Evolutionary conservation across 1,140 invertebrate species (phyloP), one percentile per base, ranked within the genome.

Genomic region (Spodoptera litura): DNA sequence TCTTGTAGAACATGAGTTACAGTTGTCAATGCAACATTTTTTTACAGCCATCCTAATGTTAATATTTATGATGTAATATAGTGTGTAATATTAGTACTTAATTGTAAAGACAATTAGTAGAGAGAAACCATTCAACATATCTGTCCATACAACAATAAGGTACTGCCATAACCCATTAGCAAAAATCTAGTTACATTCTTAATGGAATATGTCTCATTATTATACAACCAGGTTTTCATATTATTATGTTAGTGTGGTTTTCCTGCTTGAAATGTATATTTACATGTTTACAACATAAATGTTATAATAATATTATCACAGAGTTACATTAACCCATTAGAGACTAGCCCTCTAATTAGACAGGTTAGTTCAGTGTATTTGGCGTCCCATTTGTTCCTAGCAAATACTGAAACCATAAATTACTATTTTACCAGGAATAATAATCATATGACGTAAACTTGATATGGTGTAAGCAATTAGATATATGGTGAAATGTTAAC

Each of bases 1-100:
- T 86, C 91, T 88, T 78, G 85, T 86, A 52, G 90, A 89, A 78
- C 86, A 87, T 58, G 92, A 93, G 38, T 83, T 88, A 89, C 92
- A 93, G 72, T 87, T 84, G 62, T 86, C 83, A 82, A 93, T 82
- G 83, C 88, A 92, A 91, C 92, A 93, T 76, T 85, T 86, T 90
- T 91, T 93, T 74, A 88, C 84, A 72, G 86, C 88, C 92, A 92
- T 92, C 88, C 85, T 91, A 88, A 55, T 82, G 31, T 83, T 62
- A 64, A 66, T 77, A 77, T 77, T 38, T 73, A 61, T n/a, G 38
- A 62, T 52, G 51, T 75, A 25, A 74, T 78, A 79, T 9, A 78
- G 72, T 71, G 31, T 78, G 66, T 80, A 38, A 38, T n/a, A n/a
- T 59, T 15, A 59, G 13, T 59, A 25, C 9, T 59, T 64, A 64